These are phyloP conservation scores for Zenarchopterus dispar DNA, from an alignment of 2,797 vertebrate genomes.

Conservation along the genomic window DNA sequence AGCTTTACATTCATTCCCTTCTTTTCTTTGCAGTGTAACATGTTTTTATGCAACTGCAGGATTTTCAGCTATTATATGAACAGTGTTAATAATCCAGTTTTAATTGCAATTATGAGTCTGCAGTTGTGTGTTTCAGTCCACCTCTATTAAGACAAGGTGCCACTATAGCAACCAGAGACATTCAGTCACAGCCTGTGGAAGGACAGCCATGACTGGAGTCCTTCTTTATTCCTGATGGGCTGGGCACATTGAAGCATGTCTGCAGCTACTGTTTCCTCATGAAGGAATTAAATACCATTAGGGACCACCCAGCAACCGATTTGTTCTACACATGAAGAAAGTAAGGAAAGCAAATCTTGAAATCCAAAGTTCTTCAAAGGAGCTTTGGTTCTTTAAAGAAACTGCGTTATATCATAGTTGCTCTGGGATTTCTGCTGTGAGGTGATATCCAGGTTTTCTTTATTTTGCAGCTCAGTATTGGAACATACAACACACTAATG, in stretches of 20 bases:
- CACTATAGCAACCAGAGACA: constrained; percentile 30
- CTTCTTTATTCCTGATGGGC: constrained; percentile 59
- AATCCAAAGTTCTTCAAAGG: constrained; percentile 4
- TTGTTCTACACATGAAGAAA: neutral
- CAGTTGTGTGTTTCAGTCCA: constrained; percentile 8
- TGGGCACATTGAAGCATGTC: constrained; percentile 59
- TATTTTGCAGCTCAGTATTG: no score
- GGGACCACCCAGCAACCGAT: constrained; percentile 18
- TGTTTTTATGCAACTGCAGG: constrained; percentile 6
- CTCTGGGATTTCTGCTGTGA: neutral
- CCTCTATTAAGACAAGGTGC: constrained; percentile 32
- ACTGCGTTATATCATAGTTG: neutral
- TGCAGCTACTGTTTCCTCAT: constrained; percentile 36
- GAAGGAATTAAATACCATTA: constrained; percentile 41
- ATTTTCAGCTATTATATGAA: constrained; percentile 31
- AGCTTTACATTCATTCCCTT: constrained; percentile 25
- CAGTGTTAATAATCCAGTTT: constrained; percentile 24
- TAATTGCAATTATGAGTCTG: constrained; percentile 16
- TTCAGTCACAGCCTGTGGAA: constrained; percentile 49
- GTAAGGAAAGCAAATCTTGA: neutral
- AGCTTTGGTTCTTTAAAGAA: constrained; percentile 7
- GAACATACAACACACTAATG: neutral
- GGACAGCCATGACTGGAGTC: constrained; percentile 52
- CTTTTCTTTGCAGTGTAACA: constrained; percentile 24
- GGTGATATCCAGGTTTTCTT: constrained; percentile 1